A percentile compares a stretch with the other conserved stretches of the same genome.
phyloP scores from a whole-genome alignment of 1,140 invertebrate genomes.

The Sesamia nonagrioides region DNA sequence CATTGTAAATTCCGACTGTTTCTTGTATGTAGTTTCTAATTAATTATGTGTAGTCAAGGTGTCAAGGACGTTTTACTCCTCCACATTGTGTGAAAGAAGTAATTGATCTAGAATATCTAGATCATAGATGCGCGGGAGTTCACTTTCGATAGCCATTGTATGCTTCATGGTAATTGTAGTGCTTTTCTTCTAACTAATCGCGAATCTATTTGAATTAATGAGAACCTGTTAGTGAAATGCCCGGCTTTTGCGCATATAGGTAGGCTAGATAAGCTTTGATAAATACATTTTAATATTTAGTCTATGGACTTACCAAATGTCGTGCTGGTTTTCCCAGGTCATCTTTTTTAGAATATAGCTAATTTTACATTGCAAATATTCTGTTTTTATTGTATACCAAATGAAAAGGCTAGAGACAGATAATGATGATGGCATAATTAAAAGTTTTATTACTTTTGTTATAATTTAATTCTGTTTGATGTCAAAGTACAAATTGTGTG shows the following conservation, averaged over 20 bases:
- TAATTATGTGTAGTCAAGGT: conserved; percentile 28
- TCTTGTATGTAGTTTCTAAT: conserved; percentile 39
- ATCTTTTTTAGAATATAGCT: not conserved
- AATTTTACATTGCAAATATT: not conserved
- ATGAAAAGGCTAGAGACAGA: too few relatives aligned
- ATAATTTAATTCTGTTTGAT: not conserved
- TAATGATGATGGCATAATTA: too few relatives aligned
- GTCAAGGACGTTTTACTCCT: conserved; percentile 26
- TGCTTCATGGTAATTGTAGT: conserved; percentile 27
- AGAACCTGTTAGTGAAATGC: conserved; percentile 40
- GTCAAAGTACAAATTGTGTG: not conserved
- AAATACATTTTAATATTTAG: not conserved
- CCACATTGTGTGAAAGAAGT: conserved; percentile 8
- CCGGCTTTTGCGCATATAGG: conserved; percentile 30
- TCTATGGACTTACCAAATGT: not conserved
- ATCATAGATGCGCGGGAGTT: conserved; percentile 29
- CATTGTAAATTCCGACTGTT: conserved; percentile 32
- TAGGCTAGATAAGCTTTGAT: not conserved
- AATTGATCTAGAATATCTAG: conserved; percentile 6
- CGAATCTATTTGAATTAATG: conserved; percentile 37
- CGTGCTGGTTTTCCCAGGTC: not conserved
- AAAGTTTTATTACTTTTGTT: not conserved
- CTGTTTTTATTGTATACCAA: not conserved
- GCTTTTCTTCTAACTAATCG: conserved; percentile 30
- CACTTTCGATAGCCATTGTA: conserved; percentile 44